Base-by-base conservation (phyloP, 2,888 invertebrate genomes). In the Cosmia trapezina region DNA sequence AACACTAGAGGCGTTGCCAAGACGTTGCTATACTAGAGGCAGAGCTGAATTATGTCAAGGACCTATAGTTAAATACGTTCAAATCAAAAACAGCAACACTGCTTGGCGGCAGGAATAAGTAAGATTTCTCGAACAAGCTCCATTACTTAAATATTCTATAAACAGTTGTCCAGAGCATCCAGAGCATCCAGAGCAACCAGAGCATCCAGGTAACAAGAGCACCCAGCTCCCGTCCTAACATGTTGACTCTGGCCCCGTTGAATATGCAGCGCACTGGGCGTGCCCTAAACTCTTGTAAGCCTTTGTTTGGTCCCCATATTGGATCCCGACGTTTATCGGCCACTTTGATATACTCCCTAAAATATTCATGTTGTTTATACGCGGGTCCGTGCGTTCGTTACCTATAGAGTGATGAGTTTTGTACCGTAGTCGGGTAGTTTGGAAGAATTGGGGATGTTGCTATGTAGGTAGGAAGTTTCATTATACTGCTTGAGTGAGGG, bases 241-340 rank as follows among this genome's bases (percentile, higher is more conserved):
- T 93, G 92, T 93, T 93, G 93, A 93, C 93, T 92, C 84, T 91
- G 83, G 90, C 80, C 89, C 67, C 92, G 93, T 94, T 96, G 96
- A 96, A 96, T 96, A 96, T 95, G 96, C 95, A 96, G 94, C 88
- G 91, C 87, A 83, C 83, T 91, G 92, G 96, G 96, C 94, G 95
- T 92, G 92, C 88, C 91, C 92, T 91, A 93, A 95, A 95, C 96
- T 96, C 96, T 94, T 95, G 96, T 96, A 94, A 94, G 94, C 94
- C 95, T 95, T 95, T 96, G 95, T 95, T 94, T 93, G 94, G 87
- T 81, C 89, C 89, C 94, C 93, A 95, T 95, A 95, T 95, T 95
- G 95, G 95, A 92, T 94, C 92, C 92, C 86, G 80, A 74, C 92
- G 91, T 91, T 91, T 93, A 93, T 92, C 92, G 92, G 88, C 87